Percentiles rank a stretch among this genome's conserved stretches.
Conservation (phyloP, 2,888 invertebrate genomes). For the Lasioglossum oenotherae region DNA sequence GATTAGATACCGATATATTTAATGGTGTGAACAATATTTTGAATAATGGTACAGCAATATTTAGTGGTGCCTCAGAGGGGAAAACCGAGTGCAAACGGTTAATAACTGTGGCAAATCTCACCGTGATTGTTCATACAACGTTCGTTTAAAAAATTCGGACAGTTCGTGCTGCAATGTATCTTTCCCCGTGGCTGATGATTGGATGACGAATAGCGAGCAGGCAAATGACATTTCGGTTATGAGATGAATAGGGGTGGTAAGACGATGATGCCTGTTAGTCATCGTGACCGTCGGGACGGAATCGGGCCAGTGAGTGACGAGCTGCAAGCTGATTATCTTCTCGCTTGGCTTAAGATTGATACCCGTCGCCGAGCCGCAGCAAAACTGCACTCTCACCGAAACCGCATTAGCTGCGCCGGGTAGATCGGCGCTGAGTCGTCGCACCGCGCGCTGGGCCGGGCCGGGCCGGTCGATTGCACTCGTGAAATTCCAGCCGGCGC, state of each 20-base stretch:
- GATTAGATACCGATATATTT: too few species aligned
- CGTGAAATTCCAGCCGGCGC: slow-evolving; percentile 57
- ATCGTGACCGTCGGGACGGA: slow-evolving; percentile 22
- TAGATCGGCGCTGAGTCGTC: slow-evolving; percentile 65
- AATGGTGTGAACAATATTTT: too few species aligned
- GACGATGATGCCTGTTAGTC: slow-evolving; percentile 33
- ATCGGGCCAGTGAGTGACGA: slow-evolving; percentile 29
- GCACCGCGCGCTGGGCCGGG: not conserved
- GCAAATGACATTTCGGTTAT: slow-evolving; percentile 6
- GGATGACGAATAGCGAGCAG: not conserved
- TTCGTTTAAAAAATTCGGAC: not conserved
- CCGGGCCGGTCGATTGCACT: slow-evolving; percentile 48
- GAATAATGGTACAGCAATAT: too few species aligned
- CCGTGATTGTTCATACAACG: not conserved
- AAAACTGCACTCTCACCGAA: slow-evolving; percentile 64
- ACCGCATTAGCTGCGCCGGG: slow-evolving; percentile 66
- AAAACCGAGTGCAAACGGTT: too few species aligned
- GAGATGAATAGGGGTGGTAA: slow-evolving; percentile 65
- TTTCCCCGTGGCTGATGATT: not conserved
- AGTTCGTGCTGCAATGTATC: not conserved
- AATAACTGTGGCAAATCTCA: not conserved
- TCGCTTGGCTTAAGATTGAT: slow-evolving; percentile 71
- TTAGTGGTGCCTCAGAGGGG: too few species aligned
- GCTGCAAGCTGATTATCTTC: slow-evolving; percentile 58
- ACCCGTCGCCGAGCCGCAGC: slow-evolving; percentile 39